Conservation (phyloP, 2,888 invertebrate species). For the Cistogaster globosa region DNA sequence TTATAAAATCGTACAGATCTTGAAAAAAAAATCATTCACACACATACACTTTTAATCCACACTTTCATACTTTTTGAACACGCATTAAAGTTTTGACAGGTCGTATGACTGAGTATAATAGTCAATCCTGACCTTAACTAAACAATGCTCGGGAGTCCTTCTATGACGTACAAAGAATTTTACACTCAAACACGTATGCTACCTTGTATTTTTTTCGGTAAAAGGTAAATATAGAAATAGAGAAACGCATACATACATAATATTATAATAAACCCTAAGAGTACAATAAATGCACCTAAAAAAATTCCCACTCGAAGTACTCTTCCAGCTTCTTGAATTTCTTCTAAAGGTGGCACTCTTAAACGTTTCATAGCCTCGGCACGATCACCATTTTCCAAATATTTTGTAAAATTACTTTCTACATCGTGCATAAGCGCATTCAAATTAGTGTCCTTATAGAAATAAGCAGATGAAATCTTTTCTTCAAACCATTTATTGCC, state of each 20-base stretch:
- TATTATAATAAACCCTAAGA: conserved; percentile 83
- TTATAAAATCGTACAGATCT: too few species aligned
- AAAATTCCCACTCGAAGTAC: conserved; percentile 97
- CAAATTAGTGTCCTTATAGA: conserved; percentile 96
- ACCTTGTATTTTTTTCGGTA: not conserved
- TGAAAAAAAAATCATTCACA: too few species aligned
- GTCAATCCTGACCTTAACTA: too few species aligned
- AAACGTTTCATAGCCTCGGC: conserved; percentile 98
- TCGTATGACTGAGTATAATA: too few species aligned
- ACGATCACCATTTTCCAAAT: conserved; percentile 94
- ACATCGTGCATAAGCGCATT: conserved; percentile 90
- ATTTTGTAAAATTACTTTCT: conserved; percentile 91
- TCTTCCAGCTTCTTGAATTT: conserved; percentile 95
- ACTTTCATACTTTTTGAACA: too few species aligned
- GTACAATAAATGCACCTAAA: conserved; percentile 94
- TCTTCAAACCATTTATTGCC: conserved; percentile 96
- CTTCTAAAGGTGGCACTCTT: conserved; percentile 96
- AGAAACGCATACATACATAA: not conserved
- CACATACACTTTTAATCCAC: too few species aligned
- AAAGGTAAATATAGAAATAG: not conserved
- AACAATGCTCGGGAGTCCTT: too few species aligned
- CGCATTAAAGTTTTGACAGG: too few species aligned
- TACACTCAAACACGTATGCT: too few species aligned
- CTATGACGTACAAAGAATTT: too few species aligned
- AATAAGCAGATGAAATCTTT: conserved; percentile 92